These are phyloP conservation scores for Uromys caudimaculatus DNA, from an alignment of 2,797 vertebrate genomes.

Conservation along the genomic window DNA sequence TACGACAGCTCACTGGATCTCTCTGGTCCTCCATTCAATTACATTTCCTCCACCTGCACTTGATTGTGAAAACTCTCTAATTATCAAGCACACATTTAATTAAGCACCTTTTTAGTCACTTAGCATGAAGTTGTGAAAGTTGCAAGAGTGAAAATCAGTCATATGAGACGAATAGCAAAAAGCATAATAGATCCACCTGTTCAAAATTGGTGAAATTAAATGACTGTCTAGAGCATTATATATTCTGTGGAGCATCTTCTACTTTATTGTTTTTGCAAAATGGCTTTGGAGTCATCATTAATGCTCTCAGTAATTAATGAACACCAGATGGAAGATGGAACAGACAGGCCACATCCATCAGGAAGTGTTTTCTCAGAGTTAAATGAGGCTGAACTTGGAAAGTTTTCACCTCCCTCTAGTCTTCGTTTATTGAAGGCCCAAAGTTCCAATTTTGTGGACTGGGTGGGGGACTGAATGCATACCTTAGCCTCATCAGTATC, in stretches of 20 bases:
- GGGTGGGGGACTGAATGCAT: neutral
- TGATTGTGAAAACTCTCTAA: conserved; percentile 72
- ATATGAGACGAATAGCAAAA: conserved; percentile 75
- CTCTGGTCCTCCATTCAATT: conserved; percentile 65
- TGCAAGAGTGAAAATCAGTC: conserved; percentile 73
- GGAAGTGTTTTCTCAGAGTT: conserved; percentile 58
- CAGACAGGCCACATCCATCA: conserved; percentile 53
- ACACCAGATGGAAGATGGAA: conserved; percentile 75
- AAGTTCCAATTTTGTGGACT: conserved; percentile 21
- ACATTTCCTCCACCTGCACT: conserved; percentile 73
- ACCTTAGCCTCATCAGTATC: neutral
- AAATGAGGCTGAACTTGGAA: conserved; percentile 64
- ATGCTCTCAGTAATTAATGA: conserved; percentile 79
- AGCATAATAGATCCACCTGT: conserved; percentile 75
- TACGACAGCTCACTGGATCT: conserved; percentile 39
- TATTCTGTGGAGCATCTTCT: conserved; percentile 70
- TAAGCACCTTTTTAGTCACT: conserved; percentile 78
- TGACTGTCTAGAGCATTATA: conserved; percentile 63
- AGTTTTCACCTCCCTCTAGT: conserved; percentile 22
- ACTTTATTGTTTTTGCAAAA: conserved; percentile 76
- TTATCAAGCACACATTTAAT: conserved; percentile 78
- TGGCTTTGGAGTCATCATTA: conserved; percentile 72
- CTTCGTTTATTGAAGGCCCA: conserved; percentile 42
- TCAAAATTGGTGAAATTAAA: conserved; percentile 65
- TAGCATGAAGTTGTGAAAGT: conserved; percentile 72